Base-by-base conservation (phyloP, 2,113 vertebrate genomes). In the Nothocercus nigrocapillus region DNA sequence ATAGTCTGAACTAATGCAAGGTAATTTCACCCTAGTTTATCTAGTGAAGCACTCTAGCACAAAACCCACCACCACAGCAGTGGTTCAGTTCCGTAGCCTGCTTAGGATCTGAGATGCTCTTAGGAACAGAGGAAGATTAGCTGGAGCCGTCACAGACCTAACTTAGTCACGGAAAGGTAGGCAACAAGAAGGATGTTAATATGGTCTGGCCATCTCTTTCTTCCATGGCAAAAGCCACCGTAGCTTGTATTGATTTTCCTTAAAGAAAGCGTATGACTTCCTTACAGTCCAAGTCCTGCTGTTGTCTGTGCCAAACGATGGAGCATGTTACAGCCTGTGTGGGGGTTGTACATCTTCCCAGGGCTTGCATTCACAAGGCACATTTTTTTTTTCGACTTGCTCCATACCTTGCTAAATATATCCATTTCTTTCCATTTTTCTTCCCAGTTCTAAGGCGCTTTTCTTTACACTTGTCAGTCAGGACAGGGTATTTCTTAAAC, bases 1-100 rank as follows among this genome's bases (percentile, higher is more conserved):
- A 97, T 59, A 47, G 90, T 75, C 88, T 97, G 95, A 98, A 97
- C 95, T 97, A 96, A 92, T 94, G 86, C 73, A 44, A 78, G 88
- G 91, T 94, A 67, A 96, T 97, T 97, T 96, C 64, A 70, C 28
- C 84, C 54, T 82, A 77, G 88, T 97, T 97, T 89, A 89, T 76
- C 58, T 4, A 92, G 88, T 30, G 24, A 82, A 92, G 79, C 70
- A 92, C 24, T 76, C 79, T 80, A 27, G 81, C 28, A 38, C 47
- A 84, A 82, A 89, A 32, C 75, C 56, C 44, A 79, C 66, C 79
- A 75, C 51, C 76, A 49, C 94, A 91, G n/a, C 45, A 81, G 27
- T 12, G 89, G 45, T 77, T 95, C 69, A 62, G 54, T n/a, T 78
- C 18, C 56, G 61, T 66, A 53, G 51, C 51, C 76, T 45, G 76